Conservation (phyloP, 2,797 vertebrate species). For the Yasuhikotakia modesta region DNA sequence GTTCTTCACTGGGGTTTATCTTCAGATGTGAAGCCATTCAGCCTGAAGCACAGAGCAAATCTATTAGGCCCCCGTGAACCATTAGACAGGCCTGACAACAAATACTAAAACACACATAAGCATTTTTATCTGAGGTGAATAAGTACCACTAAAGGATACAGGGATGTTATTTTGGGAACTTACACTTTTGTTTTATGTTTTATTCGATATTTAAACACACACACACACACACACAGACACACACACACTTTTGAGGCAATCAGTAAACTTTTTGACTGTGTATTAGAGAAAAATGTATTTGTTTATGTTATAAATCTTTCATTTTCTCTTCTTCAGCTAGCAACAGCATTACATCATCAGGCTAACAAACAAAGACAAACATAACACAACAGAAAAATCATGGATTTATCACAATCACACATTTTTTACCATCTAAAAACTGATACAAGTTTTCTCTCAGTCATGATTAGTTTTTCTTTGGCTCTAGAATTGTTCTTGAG, state of each 20-base stretch:
- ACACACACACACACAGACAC: too few species aligned
- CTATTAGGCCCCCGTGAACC: not conserved
- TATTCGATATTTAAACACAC: too few species aligned
- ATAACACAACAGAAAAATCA: not conserved
- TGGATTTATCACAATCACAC: not conserved
- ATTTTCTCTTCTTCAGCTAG: not conserved
- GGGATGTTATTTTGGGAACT: not conserved
- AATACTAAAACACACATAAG: not conserved
- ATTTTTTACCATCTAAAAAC: not conserved
- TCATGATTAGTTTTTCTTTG: not conserved
- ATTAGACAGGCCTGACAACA: slow-evolving; percentile 3
- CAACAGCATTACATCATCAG: too few species aligned
- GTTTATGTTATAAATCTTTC: too few species aligned
- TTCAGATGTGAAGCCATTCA: slow-evolving; percentile 16
- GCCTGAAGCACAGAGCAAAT: not conserved
- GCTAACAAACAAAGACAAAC: too few species aligned
- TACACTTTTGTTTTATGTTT: not conserved
- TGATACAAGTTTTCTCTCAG: not conserved
- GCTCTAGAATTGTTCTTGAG: not conserved
- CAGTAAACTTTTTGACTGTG: too few species aligned
- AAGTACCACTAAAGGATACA: not conserved
- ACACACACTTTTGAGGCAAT: too few species aligned
- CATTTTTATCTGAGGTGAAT: not conserved
- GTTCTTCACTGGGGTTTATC: not conserved
- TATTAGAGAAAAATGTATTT: too few species aligned